Evolutionary conservation across 1,140 invertebrate genomes (phyloP).

Genomic region (Diabrotica undecimpunctata): DNA sequence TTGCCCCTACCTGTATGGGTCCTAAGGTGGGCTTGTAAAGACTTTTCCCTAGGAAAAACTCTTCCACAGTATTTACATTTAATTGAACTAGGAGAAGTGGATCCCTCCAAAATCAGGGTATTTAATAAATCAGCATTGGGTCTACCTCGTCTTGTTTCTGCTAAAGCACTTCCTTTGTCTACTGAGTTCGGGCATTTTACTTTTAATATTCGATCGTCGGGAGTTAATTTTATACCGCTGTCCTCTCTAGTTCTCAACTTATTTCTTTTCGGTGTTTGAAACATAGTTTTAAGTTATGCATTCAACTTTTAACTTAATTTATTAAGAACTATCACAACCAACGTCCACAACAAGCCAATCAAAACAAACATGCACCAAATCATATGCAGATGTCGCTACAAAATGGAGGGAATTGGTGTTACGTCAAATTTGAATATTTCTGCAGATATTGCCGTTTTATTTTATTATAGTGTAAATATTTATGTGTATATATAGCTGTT

Average conservation of each 20-base stretch:
- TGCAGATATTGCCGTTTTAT: too few species aligned
- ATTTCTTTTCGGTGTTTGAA: slow-evolving; percentile 42
- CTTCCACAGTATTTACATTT: slow-evolving; percentile 71
- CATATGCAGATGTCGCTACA: slow-evolving; percentile 25
- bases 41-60: slow-evolving; percentile 79
- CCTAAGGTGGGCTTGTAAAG: slow-evolving; percentile 73
- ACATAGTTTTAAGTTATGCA: slow-evolving; percentile 37
- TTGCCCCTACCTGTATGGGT: slow-evolving; percentile 69
- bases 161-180: slow-evolving; percentile 39
- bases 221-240: slow-evolving; percentile 34
- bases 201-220: slow-evolving; percentile 36
- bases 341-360: slow-evolving; percentile 9
- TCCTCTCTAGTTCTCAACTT: slow-evolving; percentile 33
- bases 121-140: slow-evolving; percentile 71
- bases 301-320: slow-evolving; percentile 12
- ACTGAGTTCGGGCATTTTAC: slow-evolving; percentile 32
- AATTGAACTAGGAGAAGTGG: slow-evolving; percentile 67
- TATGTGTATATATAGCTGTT: too few species aligned
- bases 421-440: too few species aligned
- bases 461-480: too few species aligned
- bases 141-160: slow-evolving; percentile 56
- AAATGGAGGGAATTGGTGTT: slow-evolving; percentile 26
- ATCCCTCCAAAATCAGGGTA: slow-evolving; percentile 69
- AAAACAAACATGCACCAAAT: slow-evolving; percentile 11
- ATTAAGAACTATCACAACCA: background rate